Conservation (phyloP, 2,113 vertebrate genomes). For the Gallinago jamesoni region DNA sequence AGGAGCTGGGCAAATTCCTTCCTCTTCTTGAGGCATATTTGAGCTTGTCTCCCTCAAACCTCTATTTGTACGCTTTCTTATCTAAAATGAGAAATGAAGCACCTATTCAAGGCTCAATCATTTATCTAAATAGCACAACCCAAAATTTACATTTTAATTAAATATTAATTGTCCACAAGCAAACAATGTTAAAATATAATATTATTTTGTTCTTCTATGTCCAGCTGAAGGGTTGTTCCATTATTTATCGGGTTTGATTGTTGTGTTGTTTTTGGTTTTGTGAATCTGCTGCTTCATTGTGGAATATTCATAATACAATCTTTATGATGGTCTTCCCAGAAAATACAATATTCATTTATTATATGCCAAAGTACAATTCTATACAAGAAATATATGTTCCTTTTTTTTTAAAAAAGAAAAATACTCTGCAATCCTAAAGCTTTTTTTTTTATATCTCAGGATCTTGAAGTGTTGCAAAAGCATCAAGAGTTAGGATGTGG, state of each 20-base stretch:
- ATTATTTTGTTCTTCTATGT: conserved; percentile 1
- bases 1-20: not conserved
- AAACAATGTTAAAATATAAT: conserved; percentile 42
- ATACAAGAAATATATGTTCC: not conserved
- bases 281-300: not conserved
- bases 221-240: not conserved
- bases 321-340: not conserved
- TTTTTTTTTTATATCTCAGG: not conserved
- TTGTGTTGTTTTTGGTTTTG: not conserved
- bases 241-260: not conserved
- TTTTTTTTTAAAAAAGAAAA: not conserved
- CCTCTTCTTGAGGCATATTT: not conserved
- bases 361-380: not conserved
- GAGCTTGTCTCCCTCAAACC: conserved; percentile 9
- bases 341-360: not conserved
- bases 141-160: conserved; percentile 66
- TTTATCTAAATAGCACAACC: conserved; percentile 39
- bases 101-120: not conserved
- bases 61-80: conserved; percentile 52
- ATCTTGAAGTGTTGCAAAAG: not conserved
- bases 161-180: conserved; percentile 49
- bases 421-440: not conserved
- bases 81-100: conserved; percentile 41
- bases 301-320: not conserved
- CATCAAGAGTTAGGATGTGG: not conserved